A percentile compares a stretch with the other conserved stretches of the same genome.
Conservation (phyloP, 1,140 invertebrate species). For the Drosophila sproati region DNA sequence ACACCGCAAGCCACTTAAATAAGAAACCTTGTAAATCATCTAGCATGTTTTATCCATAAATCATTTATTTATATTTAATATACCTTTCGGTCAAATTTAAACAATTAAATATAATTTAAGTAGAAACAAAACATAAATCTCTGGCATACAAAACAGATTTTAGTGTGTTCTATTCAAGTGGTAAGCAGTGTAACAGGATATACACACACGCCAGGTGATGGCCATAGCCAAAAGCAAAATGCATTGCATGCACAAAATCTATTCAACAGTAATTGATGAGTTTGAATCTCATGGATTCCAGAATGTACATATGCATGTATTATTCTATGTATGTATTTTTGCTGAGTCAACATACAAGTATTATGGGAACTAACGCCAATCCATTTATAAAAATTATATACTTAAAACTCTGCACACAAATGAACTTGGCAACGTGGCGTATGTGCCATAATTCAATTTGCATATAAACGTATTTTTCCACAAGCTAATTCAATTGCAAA, state of each 20-base stretch:
- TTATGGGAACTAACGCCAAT: not conserved
- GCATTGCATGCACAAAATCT: not conserved
- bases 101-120: too few relatives aligned
- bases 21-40: too few relatives aligned
- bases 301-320: not conserved
- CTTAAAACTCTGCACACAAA: not conserved
- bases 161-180: too few relatives aligned
- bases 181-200: too few relatives aligned
- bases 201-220: not conserved
- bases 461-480: not conserved
- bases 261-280: constrained; percentile 22
- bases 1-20: too few relatives aligned
- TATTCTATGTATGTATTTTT: not conserved
- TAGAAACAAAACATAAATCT: too few relatives aligned
- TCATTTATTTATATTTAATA: too few relatives aligned
- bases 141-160: too few relatives aligned
- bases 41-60: too few relatives aligned
- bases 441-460: constrained; percentile 16
- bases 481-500: too few relatives aligned
- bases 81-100: too few relatives aligned
- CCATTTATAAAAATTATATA: constrained; percentile 1
- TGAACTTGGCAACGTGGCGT: not conserved
- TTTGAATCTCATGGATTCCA: not conserved
- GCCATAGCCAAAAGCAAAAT: constrained; percentile 1
- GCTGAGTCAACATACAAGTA: not conserved